phyloP scores from a whole-genome alignment of 2,113 vertebrate species.

The Columba janthina region DNA sequence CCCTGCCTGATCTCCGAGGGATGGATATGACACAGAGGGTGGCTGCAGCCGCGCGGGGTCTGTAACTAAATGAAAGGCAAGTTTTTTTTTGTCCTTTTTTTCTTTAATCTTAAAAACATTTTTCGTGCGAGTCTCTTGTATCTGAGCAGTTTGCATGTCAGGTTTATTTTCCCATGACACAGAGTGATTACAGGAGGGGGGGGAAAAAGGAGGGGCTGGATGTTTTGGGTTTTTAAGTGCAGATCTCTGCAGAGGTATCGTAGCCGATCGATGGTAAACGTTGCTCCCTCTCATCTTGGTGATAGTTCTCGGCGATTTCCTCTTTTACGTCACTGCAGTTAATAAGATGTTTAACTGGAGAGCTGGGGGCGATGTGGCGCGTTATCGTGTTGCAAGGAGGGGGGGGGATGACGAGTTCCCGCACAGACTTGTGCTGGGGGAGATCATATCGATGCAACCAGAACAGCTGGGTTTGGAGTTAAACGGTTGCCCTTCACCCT shows the following conservation, averaged over 20 bases:
- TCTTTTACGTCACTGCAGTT: slow-evolving; percentile 40
- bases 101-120: background rate
- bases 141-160: background rate
- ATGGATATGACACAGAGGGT: background rate
- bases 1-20: background rate
- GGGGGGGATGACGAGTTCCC: background rate
- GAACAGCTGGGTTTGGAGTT: background rate
- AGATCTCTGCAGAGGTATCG: background rate
- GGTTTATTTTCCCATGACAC: slow-evolving; percentile 47
- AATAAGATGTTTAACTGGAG: slow-evolving; percentile 39
- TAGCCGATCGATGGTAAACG: background rate
- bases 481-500: background rate
- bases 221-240: background rate
- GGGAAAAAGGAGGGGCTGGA: background rate
- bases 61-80: slow-evolving; percentile 46
- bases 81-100: background rate
- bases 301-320: slow-evolving; percentile 23
- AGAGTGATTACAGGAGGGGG: background rate
- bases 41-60: slow-evolving; percentile 37
- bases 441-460: background rate
- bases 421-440: background rate
- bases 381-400: background rate
- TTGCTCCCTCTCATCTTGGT: background rate
- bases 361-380: slow-evolving; percentile 13
- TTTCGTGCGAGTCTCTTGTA: background rate